These are phyloP conservation scores for Synergus laeviventris DNA, from an alignment of 2,888 invertebrate genomes.

Conservation along the genomic window DNA sequence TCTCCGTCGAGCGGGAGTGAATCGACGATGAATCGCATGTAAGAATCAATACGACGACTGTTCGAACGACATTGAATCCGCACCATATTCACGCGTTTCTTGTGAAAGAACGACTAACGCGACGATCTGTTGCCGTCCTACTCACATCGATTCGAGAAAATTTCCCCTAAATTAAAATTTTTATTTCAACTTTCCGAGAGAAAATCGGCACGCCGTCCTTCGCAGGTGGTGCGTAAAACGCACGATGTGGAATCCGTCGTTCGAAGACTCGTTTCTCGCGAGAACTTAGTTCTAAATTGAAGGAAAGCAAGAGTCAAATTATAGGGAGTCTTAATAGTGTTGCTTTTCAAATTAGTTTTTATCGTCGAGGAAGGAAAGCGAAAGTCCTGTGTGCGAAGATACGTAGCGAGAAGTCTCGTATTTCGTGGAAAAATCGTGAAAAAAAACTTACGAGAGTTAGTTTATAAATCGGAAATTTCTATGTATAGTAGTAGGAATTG, in stretches of 20 bases:
- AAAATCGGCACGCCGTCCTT: constrained; percentile 28
- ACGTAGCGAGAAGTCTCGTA: constrained; percentile 34
- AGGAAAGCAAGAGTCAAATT: background rate
- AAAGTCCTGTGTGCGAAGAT: constrained; percentile 17
- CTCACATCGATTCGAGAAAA: constrained; percentile 68
- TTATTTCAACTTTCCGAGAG: constrained; percentile 12
- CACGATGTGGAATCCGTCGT: constrained; percentile 34
- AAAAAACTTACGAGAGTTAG: constrained; percentile 14
- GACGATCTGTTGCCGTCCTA: constrained; percentile 69
- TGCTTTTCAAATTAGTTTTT: background rate
- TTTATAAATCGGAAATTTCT: constrained; percentile 24
- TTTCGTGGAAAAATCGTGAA: constrained; percentile 1
- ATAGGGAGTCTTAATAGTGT: constrained; percentile 3
- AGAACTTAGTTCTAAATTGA: constrained; percentile 6
- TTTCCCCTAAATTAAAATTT: constrained; percentile 47
- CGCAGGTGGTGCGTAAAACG: background rate
- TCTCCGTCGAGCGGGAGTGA: constrained; percentile 11
- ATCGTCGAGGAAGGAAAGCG: background rate
- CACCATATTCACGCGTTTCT: constrained; percentile 15
- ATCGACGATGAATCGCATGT: background rate
- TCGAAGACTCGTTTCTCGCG: constrained; percentile 16
- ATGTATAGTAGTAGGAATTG: constrained; percentile 31
- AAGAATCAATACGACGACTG: constrained; percentile 27
- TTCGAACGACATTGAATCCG: constrained; percentile 31
- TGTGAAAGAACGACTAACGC: constrained; percentile 46